Base-by-base conservation (phyloP, 2,888 invertebrate genomes). In the Metopia argyrocephala region DNA sequence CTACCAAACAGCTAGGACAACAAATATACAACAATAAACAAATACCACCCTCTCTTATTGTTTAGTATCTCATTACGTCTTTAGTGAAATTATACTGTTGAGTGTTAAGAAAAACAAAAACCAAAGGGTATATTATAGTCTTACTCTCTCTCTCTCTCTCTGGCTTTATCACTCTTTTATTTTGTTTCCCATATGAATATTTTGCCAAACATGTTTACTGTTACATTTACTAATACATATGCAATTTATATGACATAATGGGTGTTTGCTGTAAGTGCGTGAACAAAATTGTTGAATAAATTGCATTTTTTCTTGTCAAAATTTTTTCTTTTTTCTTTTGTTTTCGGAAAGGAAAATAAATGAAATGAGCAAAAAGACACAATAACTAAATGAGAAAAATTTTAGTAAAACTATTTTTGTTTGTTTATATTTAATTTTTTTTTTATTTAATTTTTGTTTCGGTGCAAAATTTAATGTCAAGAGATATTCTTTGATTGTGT, bases 51-150 rank as follows among this genome's bases (percentile, higher is more conserved):
- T 31, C 45, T 76, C 62, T 28, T 45, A 76, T 62, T 79, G 76
- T 79, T 79, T 80, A 73, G 80, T 76, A 64, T 80, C 79, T 73
- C 76, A 80, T 80, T 80, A 76, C 80, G 76, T 80, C 71, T 73
- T 73, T 76, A 73, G 80, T 64, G 57, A 69, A 68, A 76, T 73
- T 78, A 68, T 54, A 54, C 23, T 50, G 31, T 31, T 69, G 28
- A 25, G 9, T 38, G 38, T 54, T 45, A 61, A 52, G 50, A 78
- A 68, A 50, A 18, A 59, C 48, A 76, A 38, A 38, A 45, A 28
- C 18, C 45, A 38, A 52, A 54, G 71, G 48, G 27, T 31, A 3
- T 21, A 38, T 12, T 15, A 9, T 38, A 38, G 12, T 38, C 38
- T 12, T 38, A 38, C 12, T 12, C 15, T 6, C 1, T 15, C 9